Percentiles rank a stretch among this genome's conserved stretches.
phyloP scores from a whole-genome alignment of 2,113 vertebrate genomes.

The Nymphicus hollandicus region DNA sequence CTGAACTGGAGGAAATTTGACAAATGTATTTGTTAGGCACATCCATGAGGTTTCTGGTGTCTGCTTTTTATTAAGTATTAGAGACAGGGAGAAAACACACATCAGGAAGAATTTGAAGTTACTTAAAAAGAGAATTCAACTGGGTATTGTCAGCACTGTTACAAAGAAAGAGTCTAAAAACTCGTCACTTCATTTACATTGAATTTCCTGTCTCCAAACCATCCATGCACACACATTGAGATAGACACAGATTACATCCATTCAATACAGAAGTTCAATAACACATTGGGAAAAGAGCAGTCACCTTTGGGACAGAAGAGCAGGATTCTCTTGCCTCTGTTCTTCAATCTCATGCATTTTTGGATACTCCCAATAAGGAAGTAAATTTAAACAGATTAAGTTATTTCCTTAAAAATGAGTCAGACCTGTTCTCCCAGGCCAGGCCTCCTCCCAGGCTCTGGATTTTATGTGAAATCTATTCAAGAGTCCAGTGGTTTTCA shows the following conservation, averaged over 20 bases:
- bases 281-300: neutral
- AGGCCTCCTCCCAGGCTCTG: neutral
- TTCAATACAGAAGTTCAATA: neutral
- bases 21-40: neutral
- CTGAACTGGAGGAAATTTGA: neutral
- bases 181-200: neutral
- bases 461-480: neutral
- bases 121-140: neutral
- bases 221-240: rapidly evolving
- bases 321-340: neutral
- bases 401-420: neutral
- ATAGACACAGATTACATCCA: no score
- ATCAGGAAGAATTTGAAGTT: neutral
- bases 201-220: neutral
- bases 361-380: neutral
- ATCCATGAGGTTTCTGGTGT: neutral
- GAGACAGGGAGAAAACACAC: neutral
- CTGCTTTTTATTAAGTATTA: neutral
- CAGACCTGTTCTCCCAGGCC: neutral
- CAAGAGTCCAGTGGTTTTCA: neutral
- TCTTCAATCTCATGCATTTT: neutral
- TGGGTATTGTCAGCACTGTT: neutral
- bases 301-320: neutral
- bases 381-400: neutral
- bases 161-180: neutral